A percentile compares a stretch with the other conserved stretches of the same genome.
Evolutionary conservation across 1,140 invertebrate species (phyloP).

Genomic region (Drosophila bocki): DNA sequence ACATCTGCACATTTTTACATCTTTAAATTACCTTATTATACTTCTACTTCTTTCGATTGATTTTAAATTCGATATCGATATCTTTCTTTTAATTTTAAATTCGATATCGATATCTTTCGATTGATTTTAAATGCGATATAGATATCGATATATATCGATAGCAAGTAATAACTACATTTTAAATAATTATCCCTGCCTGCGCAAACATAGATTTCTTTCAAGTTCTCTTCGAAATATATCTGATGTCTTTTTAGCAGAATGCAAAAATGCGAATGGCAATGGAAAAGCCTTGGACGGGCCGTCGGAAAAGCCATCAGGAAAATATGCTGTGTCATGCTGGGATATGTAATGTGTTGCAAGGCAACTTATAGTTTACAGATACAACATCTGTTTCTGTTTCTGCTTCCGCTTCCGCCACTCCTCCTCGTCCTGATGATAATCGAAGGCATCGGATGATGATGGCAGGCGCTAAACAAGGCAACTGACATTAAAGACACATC

Average conservation of each 20-base stretch:
- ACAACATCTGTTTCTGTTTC: constrained; percentile 53
- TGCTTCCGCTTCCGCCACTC: constrained; percentile 1
- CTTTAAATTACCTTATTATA: no score
- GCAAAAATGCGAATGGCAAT: constrained; percentile 4
- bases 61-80: no score
- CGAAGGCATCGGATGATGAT: constrained; percentile 18
- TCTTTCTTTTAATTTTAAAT: no score
- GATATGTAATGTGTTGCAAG: constrained; percentile 7
- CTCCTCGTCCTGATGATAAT: constrained; percentile 49
- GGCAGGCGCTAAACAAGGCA: constrained; percentile 33
- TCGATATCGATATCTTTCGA: no score
- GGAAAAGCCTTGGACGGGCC: constrained; percentile 6
- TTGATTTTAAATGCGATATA: no score
- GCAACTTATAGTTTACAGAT: constrained; percentile 47
- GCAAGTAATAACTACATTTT: no score
- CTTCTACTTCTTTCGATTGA: no score
- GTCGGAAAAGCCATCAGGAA: constrained; percentile 58
- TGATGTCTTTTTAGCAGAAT: constrained; percentile 11
- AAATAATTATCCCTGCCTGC: no score
- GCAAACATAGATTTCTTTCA: background rate
- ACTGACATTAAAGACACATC: constrained; percentile 77
- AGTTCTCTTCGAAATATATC: constrained; percentile 19
- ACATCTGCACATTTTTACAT: no score
- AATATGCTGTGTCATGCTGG: constrained; percentile 29
- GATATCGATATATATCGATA: no score